Percentiles rank a stretch among this genome's conserved stretches.
Evolutionary conservation across 1,140 invertebrate species (phyloP).

Genomic region (Trichomalopsis sarcophagae): DNA sequence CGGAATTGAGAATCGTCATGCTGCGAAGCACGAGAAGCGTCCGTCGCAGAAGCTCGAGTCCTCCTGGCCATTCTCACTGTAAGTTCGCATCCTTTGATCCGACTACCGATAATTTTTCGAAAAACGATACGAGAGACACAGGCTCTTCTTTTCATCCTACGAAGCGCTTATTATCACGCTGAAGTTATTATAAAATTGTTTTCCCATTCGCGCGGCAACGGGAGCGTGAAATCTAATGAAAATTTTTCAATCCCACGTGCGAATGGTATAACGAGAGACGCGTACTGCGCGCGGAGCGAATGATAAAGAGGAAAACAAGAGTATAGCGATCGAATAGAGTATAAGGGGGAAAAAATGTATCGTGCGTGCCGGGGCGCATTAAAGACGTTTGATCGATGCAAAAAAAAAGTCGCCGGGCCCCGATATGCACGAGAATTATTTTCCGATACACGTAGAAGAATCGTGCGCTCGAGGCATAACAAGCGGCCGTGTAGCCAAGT

Average conservation of each 20-base stretch:
- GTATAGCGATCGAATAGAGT: background rate
- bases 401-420: background rate
- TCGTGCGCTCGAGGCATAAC: background rate
- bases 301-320: background rate
- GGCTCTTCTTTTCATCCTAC: background rate
- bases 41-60: slow-evolving; percentile 73
- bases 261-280: background rate
- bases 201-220: background rate
- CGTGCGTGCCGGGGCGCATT: background rate
- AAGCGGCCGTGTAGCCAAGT: background rate
- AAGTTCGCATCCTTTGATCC: slow-evolving; percentile 57
- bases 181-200: background rate
- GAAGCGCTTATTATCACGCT: too few relatives aligned
- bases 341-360: background rate
- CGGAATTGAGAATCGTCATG: slow-evolving; percentile 72
- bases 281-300: background rate
- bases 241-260: background rate
- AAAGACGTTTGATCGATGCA: background rate
- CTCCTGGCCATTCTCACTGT: slow-evolving; percentile 74
- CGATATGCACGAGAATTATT: too few relatives aligned
- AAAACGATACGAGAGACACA: background rate
- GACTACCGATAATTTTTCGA: background rate
- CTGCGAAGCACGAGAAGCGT: slow-evolving; percentile 72
- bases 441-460: background rate
- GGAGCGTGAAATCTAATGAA: background rate